Evolutionary conservation across 2,797 vertebrate genomes (phyloP).

Genomic region (Artibeus jamaicensis): DNA sequence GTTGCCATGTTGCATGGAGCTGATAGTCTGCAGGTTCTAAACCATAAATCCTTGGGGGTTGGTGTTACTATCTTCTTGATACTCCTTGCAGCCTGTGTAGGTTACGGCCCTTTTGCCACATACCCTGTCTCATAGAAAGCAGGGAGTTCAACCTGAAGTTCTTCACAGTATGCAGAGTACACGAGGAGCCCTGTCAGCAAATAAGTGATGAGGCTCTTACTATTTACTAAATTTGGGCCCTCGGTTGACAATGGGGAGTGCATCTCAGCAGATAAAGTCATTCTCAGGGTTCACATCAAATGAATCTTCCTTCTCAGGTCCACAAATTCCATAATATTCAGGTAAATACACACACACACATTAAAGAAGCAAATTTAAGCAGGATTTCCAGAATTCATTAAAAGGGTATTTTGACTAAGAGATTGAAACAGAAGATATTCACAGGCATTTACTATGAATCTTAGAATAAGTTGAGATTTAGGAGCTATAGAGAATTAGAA

Average conservation of each 20-base stretch:
- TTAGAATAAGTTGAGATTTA: background rate
- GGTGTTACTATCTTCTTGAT: background rate
- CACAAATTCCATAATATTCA: constrained; percentile 41
- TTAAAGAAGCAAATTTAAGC: background rate
- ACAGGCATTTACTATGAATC: background rate
- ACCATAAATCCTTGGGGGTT: background rate
- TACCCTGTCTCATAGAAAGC: background rate
- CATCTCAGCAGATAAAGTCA: background rate
- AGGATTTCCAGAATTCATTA: background rate
- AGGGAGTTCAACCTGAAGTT: background rate
- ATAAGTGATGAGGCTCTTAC: background rate
- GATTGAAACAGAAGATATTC: background rate
- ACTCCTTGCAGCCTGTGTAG: background rate
- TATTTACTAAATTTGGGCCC: background rate
- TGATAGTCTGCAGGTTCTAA: background rate
- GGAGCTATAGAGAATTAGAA: background rate
- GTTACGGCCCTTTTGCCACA: background rate
- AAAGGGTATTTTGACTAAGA: background rate
- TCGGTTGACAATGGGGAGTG: background rate
- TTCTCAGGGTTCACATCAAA: background rate
- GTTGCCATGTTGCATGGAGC: background rate
- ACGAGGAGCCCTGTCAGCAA: background rate
- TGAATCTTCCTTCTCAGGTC: background rate
- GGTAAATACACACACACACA: background rate
- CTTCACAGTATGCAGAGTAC: background rate